Conservation (phyloP, 2,888 invertebrate genomes). For the Trissolcus japonicus region DNA sequence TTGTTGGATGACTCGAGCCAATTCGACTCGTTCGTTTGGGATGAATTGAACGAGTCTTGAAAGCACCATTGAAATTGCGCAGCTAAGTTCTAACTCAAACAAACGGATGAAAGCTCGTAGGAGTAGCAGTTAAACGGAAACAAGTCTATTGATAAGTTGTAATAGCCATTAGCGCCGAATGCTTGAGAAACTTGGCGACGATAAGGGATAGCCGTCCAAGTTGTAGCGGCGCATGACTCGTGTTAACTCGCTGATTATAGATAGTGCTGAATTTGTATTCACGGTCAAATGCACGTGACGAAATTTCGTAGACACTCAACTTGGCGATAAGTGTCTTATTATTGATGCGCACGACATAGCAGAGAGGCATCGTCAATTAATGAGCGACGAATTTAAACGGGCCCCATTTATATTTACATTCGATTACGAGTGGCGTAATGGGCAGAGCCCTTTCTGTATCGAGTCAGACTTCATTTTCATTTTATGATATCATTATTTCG, state of each 20-base stretch:
- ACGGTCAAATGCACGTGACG: conserved; percentile 41
- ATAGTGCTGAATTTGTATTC: conserved; percentile 33
- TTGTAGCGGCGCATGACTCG: conserved; percentile 39
- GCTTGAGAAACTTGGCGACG: conserved; percentile 48
- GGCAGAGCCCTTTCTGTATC: conserved; percentile 4
- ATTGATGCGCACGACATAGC: conserved; percentile 30
- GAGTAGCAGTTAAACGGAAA: conserved; percentile 67
- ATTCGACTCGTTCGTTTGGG: conserved; percentile 61
- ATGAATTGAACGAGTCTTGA: conserved; percentile 69
- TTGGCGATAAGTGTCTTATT: conserved; percentile 42
- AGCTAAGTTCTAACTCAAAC: conserved; percentile 70
- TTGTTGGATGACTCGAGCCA: not conserved
- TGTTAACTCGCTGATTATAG: conserved; percentile 35
- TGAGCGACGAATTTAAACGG: conserved; percentile 36
- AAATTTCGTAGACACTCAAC: conserved; percentile 20
- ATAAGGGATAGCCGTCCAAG: conserved; percentile 48
- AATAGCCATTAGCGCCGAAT: conserved; percentile 58
- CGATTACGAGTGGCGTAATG: conserved; percentile 25
- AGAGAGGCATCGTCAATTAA: conserved; percentile 23
- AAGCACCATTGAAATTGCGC: conserved; percentile 68
- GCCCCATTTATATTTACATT: conserved; percentile 30
- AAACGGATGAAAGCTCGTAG: conserved; percentile 70
- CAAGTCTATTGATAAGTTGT: conserved; percentile 62
- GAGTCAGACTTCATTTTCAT: conserved; percentile 13
- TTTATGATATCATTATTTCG: conserved; percentile 24